Base-by-base conservation (phyloP, 1,140 invertebrate species). In the Stegodyphus mimosarum region DNA sequence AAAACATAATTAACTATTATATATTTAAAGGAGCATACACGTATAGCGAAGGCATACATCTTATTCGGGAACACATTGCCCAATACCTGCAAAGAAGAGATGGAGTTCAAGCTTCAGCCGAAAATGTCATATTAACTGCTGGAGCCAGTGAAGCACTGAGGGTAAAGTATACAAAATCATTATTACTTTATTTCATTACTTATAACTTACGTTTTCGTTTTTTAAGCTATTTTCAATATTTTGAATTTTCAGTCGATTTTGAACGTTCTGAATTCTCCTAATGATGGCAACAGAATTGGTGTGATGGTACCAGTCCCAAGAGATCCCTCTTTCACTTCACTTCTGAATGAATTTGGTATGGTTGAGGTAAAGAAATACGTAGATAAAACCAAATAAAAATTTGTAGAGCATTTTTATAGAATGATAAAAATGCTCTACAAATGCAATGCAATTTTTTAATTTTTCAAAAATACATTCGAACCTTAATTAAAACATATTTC, bases 241-340 rank as follows among this genome's bases (percentile, higher is more conserved):
- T 72, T 72, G 49, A 48, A 48, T 81, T 90, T 91, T 60, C 88
- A 94, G 94, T 92, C 93, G 52, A 92, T 95, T 7, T 89, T 96
- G 87, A 93, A 95, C 81, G 89, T 96, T 53, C 92, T 96, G 86
- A 93, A 94, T 88, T 89, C 93, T 9, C 88, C 89, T 10, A 89
- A 93, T 48, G 88, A 91, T 71, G 93, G 93, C 15, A 93, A 94
- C 88, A 91, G 91, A 91, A 90, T 93, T 84, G 96, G 97, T 66
- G 94, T 99, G 0, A 94, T 99, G 95, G 95, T 99, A 87, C 98
- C 98, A 0, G 99, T 99, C 89, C 98, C 98, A 0, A 97, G 99
- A 90, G 99, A 99, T 92, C 98, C 98, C 13, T 91, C 99, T 0
- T 99, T 99, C 91, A 97, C 97, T 0, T 98, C 98, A 2, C 95